Evolutionary conservation across 2,797 vertebrate genomes (phyloP).

Genomic region (Coregonus suidteri): DNA sequence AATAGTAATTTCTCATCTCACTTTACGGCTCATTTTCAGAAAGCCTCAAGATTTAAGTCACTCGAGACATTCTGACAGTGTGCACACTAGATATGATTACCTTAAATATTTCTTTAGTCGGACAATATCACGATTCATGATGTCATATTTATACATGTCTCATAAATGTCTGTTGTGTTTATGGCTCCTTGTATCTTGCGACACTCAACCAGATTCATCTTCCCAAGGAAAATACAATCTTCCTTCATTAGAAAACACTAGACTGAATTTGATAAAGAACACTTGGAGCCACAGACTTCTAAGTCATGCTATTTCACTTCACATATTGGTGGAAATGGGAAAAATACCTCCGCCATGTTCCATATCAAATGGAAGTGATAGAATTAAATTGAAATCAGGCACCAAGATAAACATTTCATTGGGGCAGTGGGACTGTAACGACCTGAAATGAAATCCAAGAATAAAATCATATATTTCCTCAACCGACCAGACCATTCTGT

Average conservation of each 20-base stretch:
- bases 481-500: conserved; percentile 35
- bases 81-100: conserved; percentile 40
- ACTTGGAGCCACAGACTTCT: conserved; percentile 18
- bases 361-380: conserved; percentile 60
- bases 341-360: conserved; percentile 61
- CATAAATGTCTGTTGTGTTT: conserved; percentile 65
- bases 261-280: conserved; percentile 30
- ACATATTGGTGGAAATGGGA: conserved; percentile 36
- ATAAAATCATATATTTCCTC: conserved; percentile 44
- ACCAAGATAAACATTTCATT: conserved; percentile 65
- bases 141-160: conserved; percentile 50
- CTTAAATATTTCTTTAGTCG: conserved; percentile 52
- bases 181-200: conserved; percentile 51
- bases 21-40: conserved; percentile 27
- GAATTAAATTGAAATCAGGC: conserved; percentile 58
- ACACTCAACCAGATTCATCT: conserved; percentile 38
- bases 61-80: conserved; percentile 19
- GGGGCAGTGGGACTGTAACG: conserved; percentile 53
- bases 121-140: conserved; percentile 42
- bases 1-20: conserved; percentile 58
- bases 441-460: conserved; percentile 56
- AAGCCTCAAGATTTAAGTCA: conserved; percentile 30
- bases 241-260: conserved; percentile 49
- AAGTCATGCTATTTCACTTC: conserved; percentile 19
- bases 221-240: conserved; percentile 55